Evolutionary conservation across 2,113 vertebrate species (phyloP), one percentile per base, ranked within the genome.

Genomic region (Equus quagga): DNA sequence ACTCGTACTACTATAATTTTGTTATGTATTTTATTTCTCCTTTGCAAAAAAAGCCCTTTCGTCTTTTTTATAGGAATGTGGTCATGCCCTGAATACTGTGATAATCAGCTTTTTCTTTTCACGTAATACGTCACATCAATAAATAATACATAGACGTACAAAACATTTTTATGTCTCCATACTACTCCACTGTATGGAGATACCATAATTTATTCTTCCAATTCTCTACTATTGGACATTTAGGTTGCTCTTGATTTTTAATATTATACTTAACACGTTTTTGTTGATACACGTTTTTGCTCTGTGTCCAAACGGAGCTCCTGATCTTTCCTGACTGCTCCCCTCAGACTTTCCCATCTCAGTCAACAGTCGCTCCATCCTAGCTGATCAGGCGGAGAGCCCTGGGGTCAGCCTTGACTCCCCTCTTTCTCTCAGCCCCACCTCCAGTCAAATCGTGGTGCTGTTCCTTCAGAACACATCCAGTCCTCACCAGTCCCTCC

Each of bases 1-100:
- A 93, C 13, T 51, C 41, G 33, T 78, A 17, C 65, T 76, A 75
- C 62, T 70, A 87, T 9, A 44, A 19, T 96, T 96, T 81, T 92
- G 15, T 11, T 60, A 17, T n/a, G 1, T 28, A 81, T 83, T 94
- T 93, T 82, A 54, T 46, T 78, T 94, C 78, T 69, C n/a, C 51
- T 72, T 31, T 33, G 15, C 13, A 96, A 85, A 94, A 88, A 82
- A 75, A 79, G 44, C 11, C 44, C 4, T 54, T 58, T 69, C 72
- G 72, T 15, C 18, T 56, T 69, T 56, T 85, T 89, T 65, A 82
- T 79, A 78, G 44, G 64, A 83, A 79, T 62, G 24, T 75, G 49
- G 67, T 31, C 91, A 10, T 51, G 5, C 31, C 80, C 13, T 65
- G 36, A 65, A 26, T 81, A 80, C 19, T 49, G 75, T 94, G 60